Conservation (phyloP, 2,888 invertebrate species). For the Sminthurinus aureus region DNA sequence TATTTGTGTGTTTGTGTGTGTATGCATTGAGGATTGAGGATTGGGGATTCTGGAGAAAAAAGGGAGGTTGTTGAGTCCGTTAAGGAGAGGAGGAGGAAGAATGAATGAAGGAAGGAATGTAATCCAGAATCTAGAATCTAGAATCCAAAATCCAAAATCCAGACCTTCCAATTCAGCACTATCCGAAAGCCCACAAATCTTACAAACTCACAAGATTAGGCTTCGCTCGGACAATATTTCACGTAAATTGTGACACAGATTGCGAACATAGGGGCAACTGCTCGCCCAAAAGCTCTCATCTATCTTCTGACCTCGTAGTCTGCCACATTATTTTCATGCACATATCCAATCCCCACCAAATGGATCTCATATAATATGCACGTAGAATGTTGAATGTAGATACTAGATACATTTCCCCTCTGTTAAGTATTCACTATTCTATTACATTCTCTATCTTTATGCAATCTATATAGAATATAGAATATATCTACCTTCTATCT, state of each 20-base stretch:
- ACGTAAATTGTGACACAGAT: conserved; percentile 52
- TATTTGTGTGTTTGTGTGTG: not conserved
- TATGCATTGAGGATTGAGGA: not conserved
- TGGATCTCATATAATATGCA: not conserved
- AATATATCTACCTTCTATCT: no score
- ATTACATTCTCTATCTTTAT: no score
- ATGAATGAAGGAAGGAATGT: conserved; percentile 30
- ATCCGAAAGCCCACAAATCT: conserved; percentile 47
- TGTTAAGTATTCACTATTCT: not conserved
- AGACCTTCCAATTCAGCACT: conserved; percentile 26
- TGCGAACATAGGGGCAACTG: conserved; percentile 46
- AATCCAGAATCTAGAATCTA: conserved; percentile 26
- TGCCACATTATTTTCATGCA: conserved; percentile 45
- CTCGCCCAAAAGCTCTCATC: conserved; percentile 45
- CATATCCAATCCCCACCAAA: no score
- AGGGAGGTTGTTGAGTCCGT: conserved; percentile 17
- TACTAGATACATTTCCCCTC: no score
- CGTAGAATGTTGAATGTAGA: no score
- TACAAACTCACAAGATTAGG: conserved; percentile 49
- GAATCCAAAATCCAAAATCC: conserved; percentile 21
- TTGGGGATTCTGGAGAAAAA: not conserved
- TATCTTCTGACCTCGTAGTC: conserved; percentile 48
- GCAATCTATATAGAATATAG: no score
- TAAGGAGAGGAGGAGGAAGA: not conserved
- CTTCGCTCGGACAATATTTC: conserved; percentile 45